phyloP scores from a whole-genome alignment of 2,113 vertebrate genomes.

The Amphiprion percula region DNA sequence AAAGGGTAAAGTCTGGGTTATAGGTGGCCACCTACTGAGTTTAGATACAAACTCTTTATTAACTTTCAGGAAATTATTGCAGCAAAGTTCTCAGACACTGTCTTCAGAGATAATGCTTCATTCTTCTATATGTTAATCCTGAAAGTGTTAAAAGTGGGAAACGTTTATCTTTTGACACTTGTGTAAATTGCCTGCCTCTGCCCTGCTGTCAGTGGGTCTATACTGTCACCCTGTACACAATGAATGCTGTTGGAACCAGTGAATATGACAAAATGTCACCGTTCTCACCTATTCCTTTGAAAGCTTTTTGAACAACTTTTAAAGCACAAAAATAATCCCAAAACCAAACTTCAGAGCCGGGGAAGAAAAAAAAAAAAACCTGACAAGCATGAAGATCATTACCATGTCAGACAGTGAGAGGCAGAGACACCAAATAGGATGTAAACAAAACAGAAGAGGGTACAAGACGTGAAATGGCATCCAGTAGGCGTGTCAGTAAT shows the following conservation, averaged over 20 bases:
- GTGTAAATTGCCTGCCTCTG: conserved; percentile 23
- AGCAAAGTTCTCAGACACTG: background rate
- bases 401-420: conserved; percentile 63
- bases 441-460: conserved; percentile 76
- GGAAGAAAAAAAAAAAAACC: conserved; percentile 22
- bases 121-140: conserved; percentile 15
- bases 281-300: conserved; percentile 29
- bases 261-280: conserved; percentile 37
- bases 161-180: conserved; percentile 15
- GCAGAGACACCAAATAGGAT: conserved; percentile 69
- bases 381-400: conserved; percentile 67
- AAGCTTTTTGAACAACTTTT: conserved; percentile 62
- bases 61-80: no score
- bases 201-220: background rate
- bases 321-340: conserved; percentile 49
- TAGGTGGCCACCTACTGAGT: no score
- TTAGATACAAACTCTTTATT: no score
- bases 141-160: conserved; percentile 31
- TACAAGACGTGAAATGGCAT: conserved; percentile 71
- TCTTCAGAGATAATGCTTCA: background rate
- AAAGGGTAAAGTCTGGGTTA: no score
- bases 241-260: conserved; percentile 32
- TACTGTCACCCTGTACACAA: background rate
- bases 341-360: conserved; percentile 56
- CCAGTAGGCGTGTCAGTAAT: conserved; percentile 79